Evolutionary conservation across 2,888 invertebrate genomes (phyloP).

Genomic region (Caenorhabditis becei): DNA sequence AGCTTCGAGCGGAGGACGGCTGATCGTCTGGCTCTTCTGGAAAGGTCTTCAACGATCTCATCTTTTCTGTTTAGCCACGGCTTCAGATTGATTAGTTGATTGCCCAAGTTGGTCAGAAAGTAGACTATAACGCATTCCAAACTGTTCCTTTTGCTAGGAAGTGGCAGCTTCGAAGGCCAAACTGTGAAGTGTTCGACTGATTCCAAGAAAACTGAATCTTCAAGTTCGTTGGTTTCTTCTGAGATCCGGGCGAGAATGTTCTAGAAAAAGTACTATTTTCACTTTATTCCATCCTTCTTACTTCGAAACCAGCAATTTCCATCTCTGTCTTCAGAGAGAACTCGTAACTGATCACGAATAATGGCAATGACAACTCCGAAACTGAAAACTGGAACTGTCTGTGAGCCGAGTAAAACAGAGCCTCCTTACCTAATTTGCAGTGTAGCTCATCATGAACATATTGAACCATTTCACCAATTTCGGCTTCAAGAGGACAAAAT

Average conservation of each 20-base stretch:
- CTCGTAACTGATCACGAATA: slow-evolving; percentile 32
- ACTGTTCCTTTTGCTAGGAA: background rate
- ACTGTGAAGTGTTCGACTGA: slow-evolving; percentile 15
- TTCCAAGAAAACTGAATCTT: slow-evolving; percentile 2
- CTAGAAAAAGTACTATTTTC: slow-evolving; percentile 15
- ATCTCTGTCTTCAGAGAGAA: slow-evolving; percentile 20
- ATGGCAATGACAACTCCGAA: slow-evolving; percentile 11
- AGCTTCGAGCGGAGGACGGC: background rate
- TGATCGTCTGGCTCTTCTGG: background rate
- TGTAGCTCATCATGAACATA: slow-evolving; percentile 21
- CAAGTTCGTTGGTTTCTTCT: background rate
- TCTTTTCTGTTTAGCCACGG: background rate
- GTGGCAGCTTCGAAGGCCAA: slow-evolving; percentile 18
- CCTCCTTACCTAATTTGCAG: background rate
- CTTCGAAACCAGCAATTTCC: background rate
- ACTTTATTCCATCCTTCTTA: background rate
- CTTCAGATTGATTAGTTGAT: slow-evolving; percentile 17
- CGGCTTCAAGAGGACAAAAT: background rate
- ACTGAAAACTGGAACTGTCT: background rate
- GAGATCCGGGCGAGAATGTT: background rate
- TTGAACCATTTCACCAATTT: slow-evolving; percentile 23
- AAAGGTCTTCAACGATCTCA: background rate
- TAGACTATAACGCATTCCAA: background rate
- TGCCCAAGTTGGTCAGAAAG: slow-evolving; percentile 11
- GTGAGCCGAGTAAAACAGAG: no score